These are phyloP conservation scores for Drosophila helvetica DNA, from an alignment of 2,888 invertebrate genomes.

Conservation along the genomic window DNA sequence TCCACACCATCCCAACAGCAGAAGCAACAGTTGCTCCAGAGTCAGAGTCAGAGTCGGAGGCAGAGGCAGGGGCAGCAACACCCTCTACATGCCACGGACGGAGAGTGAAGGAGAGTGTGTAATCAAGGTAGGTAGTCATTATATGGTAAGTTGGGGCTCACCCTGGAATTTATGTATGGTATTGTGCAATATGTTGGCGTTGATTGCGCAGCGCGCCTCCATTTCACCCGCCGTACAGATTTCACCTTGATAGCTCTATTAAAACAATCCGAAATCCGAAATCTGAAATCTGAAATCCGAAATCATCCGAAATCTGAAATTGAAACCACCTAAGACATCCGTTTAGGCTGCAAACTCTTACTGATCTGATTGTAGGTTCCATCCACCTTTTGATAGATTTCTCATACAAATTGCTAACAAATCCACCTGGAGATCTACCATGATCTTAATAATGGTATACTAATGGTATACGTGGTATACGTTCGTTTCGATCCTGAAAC, in stretches of 20 bases:
- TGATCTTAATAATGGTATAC: no score
- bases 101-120: slow-evolving; percentile 52
- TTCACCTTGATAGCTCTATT: slow-evolving; percentile 70
- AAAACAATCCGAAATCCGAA: slow-evolving; percentile 14
- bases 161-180: slow-evolving; percentile 66
- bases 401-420: no score
- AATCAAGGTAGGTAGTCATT: slow-evolving; percentile 79
- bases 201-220: slow-evolving; percentile 43
- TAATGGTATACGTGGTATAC: no score
- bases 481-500: no score
- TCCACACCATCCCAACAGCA: slow-evolving; percentile 13
- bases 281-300: not conserved
- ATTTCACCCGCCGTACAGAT: not conserved
- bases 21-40: slow-evolving; percentile 20
- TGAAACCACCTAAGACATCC: slow-evolving; percentile 33
- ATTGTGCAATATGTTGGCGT: slow-evolving; percentile 49
- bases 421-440: no score
- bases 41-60: slow-evolving; percentile 1
- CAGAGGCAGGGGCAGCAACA: slow-evolving; percentile 46
- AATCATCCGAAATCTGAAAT: slow-evolving; percentile 16
- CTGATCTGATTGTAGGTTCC: not conserved
- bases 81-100: slow-evolving; percentile 56
- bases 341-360: not conserved
- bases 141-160: slow-evolving; percentile 68
- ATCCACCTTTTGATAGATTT: no score